A percentile compares a stretch with the other conserved stretches of the same genome.
Conservation (phyloP, 2,113 vertebrate genomes). For the Brachypteracias leptosomus region DNA sequence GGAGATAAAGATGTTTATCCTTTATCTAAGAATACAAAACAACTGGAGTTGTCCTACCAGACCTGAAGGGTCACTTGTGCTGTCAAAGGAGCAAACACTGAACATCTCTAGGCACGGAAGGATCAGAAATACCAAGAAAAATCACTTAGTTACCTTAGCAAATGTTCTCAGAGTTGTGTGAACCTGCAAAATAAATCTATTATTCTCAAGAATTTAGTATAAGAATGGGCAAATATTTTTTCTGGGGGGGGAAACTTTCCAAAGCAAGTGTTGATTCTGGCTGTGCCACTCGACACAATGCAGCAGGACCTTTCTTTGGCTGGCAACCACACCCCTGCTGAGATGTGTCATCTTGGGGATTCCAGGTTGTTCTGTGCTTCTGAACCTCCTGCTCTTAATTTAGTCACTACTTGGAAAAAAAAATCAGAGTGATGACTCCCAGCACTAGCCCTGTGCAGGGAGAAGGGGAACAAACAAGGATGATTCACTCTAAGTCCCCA, state of each 20-base stretch:
- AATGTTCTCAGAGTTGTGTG: neutral
- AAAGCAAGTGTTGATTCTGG: neutral
- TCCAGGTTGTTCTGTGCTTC: neutral
- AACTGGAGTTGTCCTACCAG: neutral
- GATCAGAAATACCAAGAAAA: neutral
- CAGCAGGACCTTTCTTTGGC: neutral
- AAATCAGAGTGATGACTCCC: neutral
- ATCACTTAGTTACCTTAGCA: neutral
- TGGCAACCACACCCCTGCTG: neutral
- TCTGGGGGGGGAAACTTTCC: neutral
- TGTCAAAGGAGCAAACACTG: neutral
- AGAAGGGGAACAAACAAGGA: slow-evolving; percentile 19
- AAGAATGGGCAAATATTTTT: neutral
- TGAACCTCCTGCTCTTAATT: slow-evolving; percentile 24
- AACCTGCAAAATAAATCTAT: neutral
- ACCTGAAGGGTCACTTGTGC: neutral
- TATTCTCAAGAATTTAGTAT: neutral
- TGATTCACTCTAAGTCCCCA: slow-evolving; percentile 28
- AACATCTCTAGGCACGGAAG: neutral
- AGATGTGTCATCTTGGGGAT: neutral
- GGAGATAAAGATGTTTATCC: neutral
- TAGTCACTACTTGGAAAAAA: slow-evolving; percentile 3
- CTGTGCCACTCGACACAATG: neutral
- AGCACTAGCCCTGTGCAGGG: neutral
- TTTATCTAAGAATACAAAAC: neutral